Percentiles rank a stretch among this genome's conserved stretches.
Evolutionary conservation across 2,113 vertebrate species (phyloP).

Genomic region (Gadus macrocephalus): DNA sequence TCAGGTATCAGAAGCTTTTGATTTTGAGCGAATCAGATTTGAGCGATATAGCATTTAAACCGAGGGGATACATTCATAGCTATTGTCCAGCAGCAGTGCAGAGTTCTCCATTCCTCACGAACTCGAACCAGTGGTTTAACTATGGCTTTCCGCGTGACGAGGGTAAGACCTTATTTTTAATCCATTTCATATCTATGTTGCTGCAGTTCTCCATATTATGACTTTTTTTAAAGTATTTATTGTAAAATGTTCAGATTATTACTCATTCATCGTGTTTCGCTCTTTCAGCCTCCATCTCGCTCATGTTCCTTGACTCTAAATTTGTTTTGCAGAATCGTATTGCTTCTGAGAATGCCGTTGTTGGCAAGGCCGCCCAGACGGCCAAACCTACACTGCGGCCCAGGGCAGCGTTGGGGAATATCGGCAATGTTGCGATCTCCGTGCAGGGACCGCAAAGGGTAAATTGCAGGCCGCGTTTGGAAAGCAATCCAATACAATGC

Average conservation of each 20-base stretch:
- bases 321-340: conserved; percentile 63
- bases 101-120: background rate
- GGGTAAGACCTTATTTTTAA: conserved; percentile 46
- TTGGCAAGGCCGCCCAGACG: conserved; percentile 47
- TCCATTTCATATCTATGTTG: background rate
- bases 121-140: background rate
- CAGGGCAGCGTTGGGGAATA: conserved; percentile 72
- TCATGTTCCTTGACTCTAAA: no score
- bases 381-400: conserved; percentile 53
- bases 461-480: background rate
- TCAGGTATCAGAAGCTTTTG: conserved; percentile 29
- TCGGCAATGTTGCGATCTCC: conserved; percentile 57
- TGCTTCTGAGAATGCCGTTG: conserved; percentile 57
- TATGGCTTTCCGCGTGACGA: conserved; percentile 71
- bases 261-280: background rate
- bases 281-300: no score
- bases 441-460: conserved; percentile 62
- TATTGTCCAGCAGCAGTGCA: background rate
- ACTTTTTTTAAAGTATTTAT: background rate
- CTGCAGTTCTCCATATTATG: background rate
- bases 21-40: conserved; percentile 61
- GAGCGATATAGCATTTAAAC: conserved; percentile 73
- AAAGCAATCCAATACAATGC: no score
- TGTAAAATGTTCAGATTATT: background rate
- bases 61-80: background rate